These are phyloP conservation scores for Tenthredo amoena DNA, from an alignment of 2,888 invertebrate species.

Conservation along the genomic window DNA sequence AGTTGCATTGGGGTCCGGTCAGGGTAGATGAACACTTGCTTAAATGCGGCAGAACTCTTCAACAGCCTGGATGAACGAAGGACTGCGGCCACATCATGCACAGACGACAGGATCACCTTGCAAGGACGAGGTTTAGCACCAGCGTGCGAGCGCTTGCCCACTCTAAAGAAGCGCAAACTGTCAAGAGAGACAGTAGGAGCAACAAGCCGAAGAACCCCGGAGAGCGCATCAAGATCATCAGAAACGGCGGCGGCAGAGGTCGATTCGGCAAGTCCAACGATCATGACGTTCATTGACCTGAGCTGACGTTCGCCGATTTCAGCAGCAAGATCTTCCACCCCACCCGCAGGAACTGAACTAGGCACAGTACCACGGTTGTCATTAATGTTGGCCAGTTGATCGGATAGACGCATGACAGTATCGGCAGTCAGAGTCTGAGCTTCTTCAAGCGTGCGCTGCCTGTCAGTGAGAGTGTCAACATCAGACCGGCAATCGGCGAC, in stretches of 20 bases:
- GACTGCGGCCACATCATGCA: not conserved
- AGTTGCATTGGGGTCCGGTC: not conserved
- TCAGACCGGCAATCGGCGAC: not conserved
- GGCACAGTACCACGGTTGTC: not conserved
- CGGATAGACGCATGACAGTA: not conserved
- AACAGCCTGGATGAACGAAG: not conserved
- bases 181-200: not conserved
- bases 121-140: not conserved
- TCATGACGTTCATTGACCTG: not conserved
- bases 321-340: not conserved
- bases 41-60: not conserved
- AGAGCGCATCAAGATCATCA: not conserved
- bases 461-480: not conserved
- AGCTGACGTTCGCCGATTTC: not conserved
- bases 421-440: not conserved
- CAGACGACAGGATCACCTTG: not conserved
- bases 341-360: not conserved
- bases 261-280: not conserved
- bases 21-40: not conserved
- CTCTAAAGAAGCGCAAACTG: not conserved
- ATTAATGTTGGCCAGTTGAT: not conserved
- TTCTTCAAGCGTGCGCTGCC: not conserved
- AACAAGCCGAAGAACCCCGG: not conserved
- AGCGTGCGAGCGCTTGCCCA: not conserved
- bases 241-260: not conserved